Conservation (phyloP, 2,113 vertebrate genomes). For the Sebastes schlegelii region DNA sequence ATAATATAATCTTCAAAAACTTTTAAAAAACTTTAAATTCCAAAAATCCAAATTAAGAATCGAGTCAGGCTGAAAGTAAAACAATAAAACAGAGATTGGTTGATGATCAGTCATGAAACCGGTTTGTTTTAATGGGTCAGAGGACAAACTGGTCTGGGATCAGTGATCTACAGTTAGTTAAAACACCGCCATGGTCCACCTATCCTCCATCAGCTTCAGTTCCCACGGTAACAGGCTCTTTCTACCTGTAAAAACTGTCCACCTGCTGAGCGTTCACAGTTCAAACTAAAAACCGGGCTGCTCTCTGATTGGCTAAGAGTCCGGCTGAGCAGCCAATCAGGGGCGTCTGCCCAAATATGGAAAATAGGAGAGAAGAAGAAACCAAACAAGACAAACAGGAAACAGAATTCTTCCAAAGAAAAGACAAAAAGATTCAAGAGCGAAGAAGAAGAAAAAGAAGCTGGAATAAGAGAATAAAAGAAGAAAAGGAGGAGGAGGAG, state of each 20-base stretch:
- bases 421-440: not conserved
- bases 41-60: no score
- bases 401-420: not conserved
- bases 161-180: slow-evolving; percentile 1
- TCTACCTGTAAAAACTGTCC: no score
- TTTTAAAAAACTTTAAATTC: no score
- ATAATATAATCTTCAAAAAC: no score
- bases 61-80: no score
- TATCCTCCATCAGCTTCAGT: not conserved
- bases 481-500: slow-evolving; percentile 11
- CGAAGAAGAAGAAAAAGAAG: not conserved
- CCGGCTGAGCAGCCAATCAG: slow-evolving; percentile 52
- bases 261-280: slow-evolving; percentile 27
- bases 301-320: slow-evolving; percentile 66
- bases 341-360: not conserved
- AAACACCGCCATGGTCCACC: not conserved
- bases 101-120: no score
- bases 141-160: not conserved
- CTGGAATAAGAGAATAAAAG: slow-evolving; percentile 16
- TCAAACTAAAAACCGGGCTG: slow-evolving; percentile 55
- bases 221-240: not conserved
- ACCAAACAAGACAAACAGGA: not conserved
- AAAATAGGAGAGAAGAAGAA: not conserved
- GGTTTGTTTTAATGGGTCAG: not conserved
- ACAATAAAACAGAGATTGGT: no score